These are phyloP conservation scores for Drosophila quadrilineata DNA, from an alignment of 1,140 invertebrate species.

Conservation along the genomic window DNA sequence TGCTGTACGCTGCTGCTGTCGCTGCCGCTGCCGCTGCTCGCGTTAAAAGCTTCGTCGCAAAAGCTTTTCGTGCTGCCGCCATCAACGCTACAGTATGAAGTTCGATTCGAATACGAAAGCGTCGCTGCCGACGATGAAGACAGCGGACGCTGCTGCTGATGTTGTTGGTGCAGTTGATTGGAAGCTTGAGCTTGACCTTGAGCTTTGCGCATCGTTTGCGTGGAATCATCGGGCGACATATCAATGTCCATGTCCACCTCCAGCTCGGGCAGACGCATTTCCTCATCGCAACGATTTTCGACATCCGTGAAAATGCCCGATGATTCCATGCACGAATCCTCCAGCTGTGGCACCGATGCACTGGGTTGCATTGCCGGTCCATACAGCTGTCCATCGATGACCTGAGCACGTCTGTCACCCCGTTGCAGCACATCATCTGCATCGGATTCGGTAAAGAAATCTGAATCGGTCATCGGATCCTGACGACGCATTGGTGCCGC, in stretches of 20 bases:
- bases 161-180: slow-evolving; percentile 38
- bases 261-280: slow-evolving; percentile 64
- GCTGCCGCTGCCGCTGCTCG: slow-evolving; percentile 17
- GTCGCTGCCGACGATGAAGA: slow-evolving; percentile 66
- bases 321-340: slow-evolving; percentile 90
- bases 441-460: slow-evolving; percentile 94
- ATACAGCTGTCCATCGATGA: slow-evolving; percentile 92
- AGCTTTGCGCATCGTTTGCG: slow-evolving; percentile 75
- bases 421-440: slow-evolving; percentile 89
- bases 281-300: slow-evolving; percentile 84
- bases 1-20: slow-evolving; percentile 2
- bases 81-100: slow-evolving; percentile 77
- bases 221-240: slow-evolving; percentile 84
- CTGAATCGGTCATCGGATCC: slow-evolving; percentile 93
- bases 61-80: slow-evolving; percentile 74
- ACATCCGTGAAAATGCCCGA: slow-evolving; percentile 93
- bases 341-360: slow-evolving; percentile 81
- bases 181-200: slow-evolving; percentile 64
- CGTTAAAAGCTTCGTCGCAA: slow-evolving; percentile 71
- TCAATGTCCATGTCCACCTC: slow-evolving; percentile 72
- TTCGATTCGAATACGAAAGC: slow-evolving; percentile 80
- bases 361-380: slow-evolving; percentile 83
- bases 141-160: slow-evolving; percentile 48
- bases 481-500: slow-evolving; percentile 82
- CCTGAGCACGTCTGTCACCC: slow-evolving; percentile 88